Evolutionary conservation across 2,888 invertebrate genomes (phyloP).

Genomic region (Cremastinae sp.): DNA sequence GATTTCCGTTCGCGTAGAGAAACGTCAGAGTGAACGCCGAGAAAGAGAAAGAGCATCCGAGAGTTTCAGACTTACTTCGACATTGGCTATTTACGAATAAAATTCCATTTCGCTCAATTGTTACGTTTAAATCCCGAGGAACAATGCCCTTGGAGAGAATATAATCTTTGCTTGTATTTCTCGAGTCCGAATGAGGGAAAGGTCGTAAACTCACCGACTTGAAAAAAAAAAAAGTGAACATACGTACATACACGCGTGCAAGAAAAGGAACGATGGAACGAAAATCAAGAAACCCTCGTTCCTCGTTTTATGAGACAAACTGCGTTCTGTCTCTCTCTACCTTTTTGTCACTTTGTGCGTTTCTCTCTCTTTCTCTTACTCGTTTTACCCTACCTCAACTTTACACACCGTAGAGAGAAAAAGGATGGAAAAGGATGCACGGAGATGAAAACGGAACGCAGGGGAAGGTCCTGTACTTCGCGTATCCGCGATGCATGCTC

Average conservation of each 20-base stretch:
- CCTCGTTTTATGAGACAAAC: slow-evolving; percentile 38
- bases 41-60: slow-evolving; percentile 28
- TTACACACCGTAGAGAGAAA: slow-evolving; percentile 22
- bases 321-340: slow-evolving; percentile 24
- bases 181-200: slow-evolving; percentile 14
- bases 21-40: slow-evolving; percentile 59
- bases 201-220: slow-evolving; percentile 21
- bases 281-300: slow-evolving; percentile 43
- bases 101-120: neutral
- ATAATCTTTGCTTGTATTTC: slow-evolving; percentile 10
- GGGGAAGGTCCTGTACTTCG: slow-evolving; percentile 42
- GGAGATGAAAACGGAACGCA: slow-evolving; percentile 54
- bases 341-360: neutral
- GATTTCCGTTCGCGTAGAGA: slow-evolving; percentile 47
- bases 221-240: slow-evolving; percentile 9
- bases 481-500: slow-evolving; percentile 11
- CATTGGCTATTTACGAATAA: slow-evolving; percentile 4
- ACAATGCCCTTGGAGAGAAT: slow-evolving; percentile 12
- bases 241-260: slow-evolving; percentile 26
- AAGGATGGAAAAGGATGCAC: slow-evolving; percentile 54
- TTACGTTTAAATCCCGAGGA: neutral
- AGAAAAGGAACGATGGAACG: slow-evolving; percentile 46
- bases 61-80: slow-evolving; percentile 20
- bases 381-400: slow-evolving; percentile 5
- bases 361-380: slow-evolving; percentile 11